A percentile compares a stretch with the other conserved stretches of the same genome.
Evolutionary conservation across 92 coral and sea anemone genomes (phyloP).

Genomic region (Virgularia gustaviana): DNA sequence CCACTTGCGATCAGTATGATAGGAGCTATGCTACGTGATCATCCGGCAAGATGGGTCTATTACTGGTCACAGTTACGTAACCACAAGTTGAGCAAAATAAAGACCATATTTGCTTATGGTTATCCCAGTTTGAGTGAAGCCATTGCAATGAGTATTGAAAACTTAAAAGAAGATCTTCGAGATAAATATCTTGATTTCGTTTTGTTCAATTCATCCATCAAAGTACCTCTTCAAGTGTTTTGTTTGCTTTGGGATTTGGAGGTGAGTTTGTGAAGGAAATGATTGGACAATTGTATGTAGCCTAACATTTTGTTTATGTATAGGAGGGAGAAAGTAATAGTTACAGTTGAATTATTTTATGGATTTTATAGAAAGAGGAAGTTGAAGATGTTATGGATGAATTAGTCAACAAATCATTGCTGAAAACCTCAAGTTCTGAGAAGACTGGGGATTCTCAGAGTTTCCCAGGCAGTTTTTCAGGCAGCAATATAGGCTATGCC

Average conservation of each 20-base stretch:
- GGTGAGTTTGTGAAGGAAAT: conserved; percentile 52
- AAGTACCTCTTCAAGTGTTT: conserved; percentile 78
- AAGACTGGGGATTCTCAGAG: conserved; percentile 28
- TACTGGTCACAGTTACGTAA: conserved; percentile 63
- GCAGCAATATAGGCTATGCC: too few relatives aligned
- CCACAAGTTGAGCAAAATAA: conserved; percentile 70
- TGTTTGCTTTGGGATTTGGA: conserved; percentile 90
- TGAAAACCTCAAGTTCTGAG: conserved; percentile 62
- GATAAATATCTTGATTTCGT: conserved; percentile 70
- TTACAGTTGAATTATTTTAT: too few relatives aligned
- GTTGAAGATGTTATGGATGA: conserved; percentile 94
- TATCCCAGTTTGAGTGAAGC: conserved; percentile 87
- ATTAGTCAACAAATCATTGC: conserved; percentile 79
- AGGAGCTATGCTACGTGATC: conserved; percentile 77
- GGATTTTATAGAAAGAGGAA: conserved; percentile 67
- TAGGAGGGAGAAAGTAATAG: background rate
- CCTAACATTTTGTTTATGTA: too few relatives aligned
- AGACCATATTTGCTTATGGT: conserved; percentile 71
- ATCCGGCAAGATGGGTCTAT: conserved; percentile 77
- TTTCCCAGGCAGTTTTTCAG: too few relatives aligned
- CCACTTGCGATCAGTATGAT: conserved; percentile 88
- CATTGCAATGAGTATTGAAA: conserved; percentile 80
- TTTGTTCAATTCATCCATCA: conserved; percentile 78
- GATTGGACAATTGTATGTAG: too few relatives aligned
- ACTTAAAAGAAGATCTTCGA: conserved; percentile 61